A percentile compares a stretch with the other conserved stretches of the same genome.
Evolutionary conservation across 2,113 vertebrate genomes (phyloP).

Genomic region (Gavia stellata): DNA sequence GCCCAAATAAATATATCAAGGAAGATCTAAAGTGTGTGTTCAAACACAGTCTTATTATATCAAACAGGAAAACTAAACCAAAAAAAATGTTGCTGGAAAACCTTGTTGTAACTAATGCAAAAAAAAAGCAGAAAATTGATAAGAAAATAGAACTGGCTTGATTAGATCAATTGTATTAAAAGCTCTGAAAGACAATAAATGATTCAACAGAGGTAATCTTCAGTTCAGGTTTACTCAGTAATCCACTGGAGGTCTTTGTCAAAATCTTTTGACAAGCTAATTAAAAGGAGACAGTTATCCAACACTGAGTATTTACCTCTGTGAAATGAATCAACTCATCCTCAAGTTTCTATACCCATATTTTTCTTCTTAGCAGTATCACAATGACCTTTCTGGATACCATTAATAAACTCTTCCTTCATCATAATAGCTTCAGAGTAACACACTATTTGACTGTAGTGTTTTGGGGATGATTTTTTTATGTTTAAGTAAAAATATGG

Average conservation of each 20-base stretch:
- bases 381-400: conserved; percentile 60
- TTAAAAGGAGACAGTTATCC: conserved; percentile 70
- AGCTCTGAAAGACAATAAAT: conserved; percentile 63
- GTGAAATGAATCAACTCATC: conserved; percentile 68
- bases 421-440: background rate
- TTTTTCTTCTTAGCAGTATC: conserved; percentile 48
- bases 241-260: conserved; percentile 73
- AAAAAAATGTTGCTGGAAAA: background rate
- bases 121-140: conserved; percentile 48
- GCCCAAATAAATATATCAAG: conserved; percentile 26
- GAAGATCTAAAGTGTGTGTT: conserved; percentile 13
- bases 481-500: background rate
- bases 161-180: conserved; percentile 76
- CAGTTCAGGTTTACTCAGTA: conserved; percentile 65
- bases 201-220: conserved; percentile 65
- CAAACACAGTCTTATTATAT: background rate
- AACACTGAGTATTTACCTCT: conserved; percentile 70
- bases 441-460: background rate
- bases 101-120: conserved; percentile 42
- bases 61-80: background rate
- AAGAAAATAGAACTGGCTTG: conserved; percentile 55
- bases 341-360: conserved; percentile 53
- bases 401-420: conserved; percentile 29
- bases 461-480: background rate
- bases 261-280: conserved; percentile 79